Conservation (phyloP, 2,888 invertebrate genomes). For the Silvanus unidentatus region DNA sequence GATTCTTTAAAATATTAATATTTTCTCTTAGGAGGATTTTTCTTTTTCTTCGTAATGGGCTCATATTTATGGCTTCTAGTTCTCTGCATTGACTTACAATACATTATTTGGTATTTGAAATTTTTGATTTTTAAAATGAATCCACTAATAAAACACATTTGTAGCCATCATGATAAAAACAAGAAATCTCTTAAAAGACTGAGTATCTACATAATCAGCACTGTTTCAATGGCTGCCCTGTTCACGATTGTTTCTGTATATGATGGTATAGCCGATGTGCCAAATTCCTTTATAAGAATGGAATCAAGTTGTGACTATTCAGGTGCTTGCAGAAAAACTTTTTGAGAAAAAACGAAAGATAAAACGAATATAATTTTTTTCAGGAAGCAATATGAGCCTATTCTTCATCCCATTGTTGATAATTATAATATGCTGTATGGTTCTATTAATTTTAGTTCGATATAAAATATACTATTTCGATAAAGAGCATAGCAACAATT, state of each 20-base stretch:
- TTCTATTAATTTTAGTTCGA: conserved; percentile 15
- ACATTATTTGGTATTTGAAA: conserved; percentile 30
- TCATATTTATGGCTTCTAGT: conserved; percentile 35
- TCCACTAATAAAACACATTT: too few relatives aligned
- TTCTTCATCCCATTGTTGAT: conserved; percentile 27
- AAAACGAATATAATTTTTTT: conserved; percentile 10
- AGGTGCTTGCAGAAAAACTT: conserved; percentile 18
- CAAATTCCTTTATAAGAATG: conserved; percentile 30
- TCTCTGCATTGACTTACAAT: conserved; percentile 33
- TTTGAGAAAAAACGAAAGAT: background rate
- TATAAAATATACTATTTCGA: conserved; percentile 14
- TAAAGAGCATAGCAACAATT: conserved; percentile 12
- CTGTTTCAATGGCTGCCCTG: background rate
- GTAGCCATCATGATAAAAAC: background rate
- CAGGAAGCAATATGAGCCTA: conserved; percentile 18
- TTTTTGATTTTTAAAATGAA: too few relatives aligned
- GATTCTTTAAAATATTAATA: conserved; percentile 6
- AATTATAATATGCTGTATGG: conserved; percentile 19
- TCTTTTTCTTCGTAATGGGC: conserved; percentile 33
- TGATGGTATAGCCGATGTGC: conserved; percentile 28
- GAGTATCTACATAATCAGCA: too few relatives aligned
- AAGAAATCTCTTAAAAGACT: too few relatives aligned
- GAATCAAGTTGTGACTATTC: conserved; percentile 26
- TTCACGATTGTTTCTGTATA: conserved; percentile 26
- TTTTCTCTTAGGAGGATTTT: conserved; percentile 33